Evolutionary conservation across 2,888 invertebrate genomes (phyloP).

Genomic region (Dolichopus griseipennis): DNA sequence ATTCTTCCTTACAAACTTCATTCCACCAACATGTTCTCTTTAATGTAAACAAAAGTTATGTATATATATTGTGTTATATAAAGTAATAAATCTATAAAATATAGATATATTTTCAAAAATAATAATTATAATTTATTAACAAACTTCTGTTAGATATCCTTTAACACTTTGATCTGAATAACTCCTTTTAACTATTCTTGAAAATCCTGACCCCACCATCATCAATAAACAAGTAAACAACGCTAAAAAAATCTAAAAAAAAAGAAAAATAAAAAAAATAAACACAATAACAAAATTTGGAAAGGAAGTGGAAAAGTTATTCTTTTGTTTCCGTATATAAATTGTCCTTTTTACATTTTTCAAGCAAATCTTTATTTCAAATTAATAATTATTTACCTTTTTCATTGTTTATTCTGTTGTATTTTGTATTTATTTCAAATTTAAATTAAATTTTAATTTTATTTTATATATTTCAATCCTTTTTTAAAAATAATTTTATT

Average conservation of each 20-base stretch:
- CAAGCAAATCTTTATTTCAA: neutral
- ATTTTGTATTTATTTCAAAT: too few relatives aligned
- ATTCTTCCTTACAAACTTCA: conserved; percentile 87
- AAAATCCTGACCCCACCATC: conserved; percentile 24
- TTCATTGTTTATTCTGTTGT: neutral
- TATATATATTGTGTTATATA: too few relatives aligned
- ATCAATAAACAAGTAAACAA: conserved; percentile 25
- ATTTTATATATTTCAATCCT: too few relatives aligned
- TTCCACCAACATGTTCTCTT: conserved; percentile 92
- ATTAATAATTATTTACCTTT: neutral
- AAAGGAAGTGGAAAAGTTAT: neutral
- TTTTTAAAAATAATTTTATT: too few relatives aligned
- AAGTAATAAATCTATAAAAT: neutral
- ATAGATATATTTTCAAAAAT: conserved; percentile 5
- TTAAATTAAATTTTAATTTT: too few relatives aligned
- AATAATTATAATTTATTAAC: conserved; percentile 16
- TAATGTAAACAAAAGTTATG: conserved; percentile 15
- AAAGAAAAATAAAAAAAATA: conserved; percentile 7
- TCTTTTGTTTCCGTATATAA: neutral
- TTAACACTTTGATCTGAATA: conserved; percentile 73
- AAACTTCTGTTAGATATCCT: conserved; percentile 76
- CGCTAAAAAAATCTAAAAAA: conserved; percentile 24
- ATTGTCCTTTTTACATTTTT: too few relatives aligned
- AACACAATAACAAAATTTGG: neutral
- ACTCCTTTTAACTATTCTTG: conserved; percentile 54